phyloP scores from a whole-genome alignment of 2,113 vertebrate genomes.

The Lucifuga dentata region DNA sequence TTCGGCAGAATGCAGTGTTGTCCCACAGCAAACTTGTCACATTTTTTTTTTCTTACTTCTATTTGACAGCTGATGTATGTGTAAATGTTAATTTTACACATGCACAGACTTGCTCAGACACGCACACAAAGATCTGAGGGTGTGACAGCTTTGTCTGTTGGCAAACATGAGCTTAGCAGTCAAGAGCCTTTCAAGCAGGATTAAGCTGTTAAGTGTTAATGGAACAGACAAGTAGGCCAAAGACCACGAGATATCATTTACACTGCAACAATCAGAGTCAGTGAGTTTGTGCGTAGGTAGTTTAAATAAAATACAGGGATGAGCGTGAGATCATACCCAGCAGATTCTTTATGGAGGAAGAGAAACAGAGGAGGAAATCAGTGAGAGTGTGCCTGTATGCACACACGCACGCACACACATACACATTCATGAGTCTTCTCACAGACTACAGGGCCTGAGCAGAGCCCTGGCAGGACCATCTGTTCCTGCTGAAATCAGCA shows the following conservation, averaged over 20 bases:
- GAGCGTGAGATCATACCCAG: constrained; percentile 3
- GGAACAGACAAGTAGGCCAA: constrained; percentile 65
- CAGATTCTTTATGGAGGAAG: constrained; percentile 22
- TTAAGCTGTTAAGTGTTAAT: constrained; percentile 71
- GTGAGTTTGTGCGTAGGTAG: not conserved
- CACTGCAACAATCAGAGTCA: constrained; percentile 36
- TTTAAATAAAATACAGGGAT: constrained; percentile 33
- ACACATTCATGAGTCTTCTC: constrained; percentile 51
- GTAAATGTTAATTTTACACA: constrained; percentile 5
- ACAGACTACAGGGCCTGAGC: constrained; percentile 48
- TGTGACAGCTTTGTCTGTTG: constrained; percentile 62
- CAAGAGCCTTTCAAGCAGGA: constrained; percentile 73
- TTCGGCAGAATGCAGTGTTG: not conserved
- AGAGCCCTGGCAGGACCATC: constrained; percentile 68
- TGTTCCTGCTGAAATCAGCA: constrained; percentile 76
- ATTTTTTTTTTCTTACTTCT: not conserved
- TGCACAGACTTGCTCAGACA: constrained; percentile 5
- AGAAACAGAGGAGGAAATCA: constrained; percentile 41
- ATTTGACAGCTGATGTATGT: not conserved
- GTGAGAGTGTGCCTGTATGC: constrained; percentile 9
- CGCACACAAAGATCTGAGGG: constrained; percentile 5
- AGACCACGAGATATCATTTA: constrained; percentile 70
- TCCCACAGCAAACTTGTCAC: no score
- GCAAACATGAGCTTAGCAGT: constrained; percentile 71
- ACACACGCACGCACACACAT: constrained; percentile 17